Evolutionary conservation across 2,797 vertebrate species (phyloP).

Genomic region (Artibeus lituratus): DNA sequence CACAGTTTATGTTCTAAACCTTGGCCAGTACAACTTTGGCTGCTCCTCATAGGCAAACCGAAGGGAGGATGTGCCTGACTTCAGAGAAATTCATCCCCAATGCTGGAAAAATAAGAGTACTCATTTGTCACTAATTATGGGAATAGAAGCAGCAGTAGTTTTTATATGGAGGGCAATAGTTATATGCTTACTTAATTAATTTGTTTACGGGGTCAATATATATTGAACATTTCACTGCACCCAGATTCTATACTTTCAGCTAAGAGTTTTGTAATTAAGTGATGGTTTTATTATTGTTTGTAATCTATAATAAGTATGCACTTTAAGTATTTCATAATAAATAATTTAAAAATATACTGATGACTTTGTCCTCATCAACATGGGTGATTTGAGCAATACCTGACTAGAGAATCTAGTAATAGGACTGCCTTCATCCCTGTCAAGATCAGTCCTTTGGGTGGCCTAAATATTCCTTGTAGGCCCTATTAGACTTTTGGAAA

Average conservation of each 20-base stretch:
- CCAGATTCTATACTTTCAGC: neutral
- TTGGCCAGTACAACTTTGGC: neutral
- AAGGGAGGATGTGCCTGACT: neutral
- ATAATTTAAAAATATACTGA: neutral
- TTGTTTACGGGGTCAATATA: neutral
- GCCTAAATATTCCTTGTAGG: neutral
- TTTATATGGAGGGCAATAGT: neutral
- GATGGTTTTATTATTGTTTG: neutral
- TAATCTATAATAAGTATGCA: neutral
- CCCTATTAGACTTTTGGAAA: neutral
- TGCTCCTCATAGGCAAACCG: neutral
- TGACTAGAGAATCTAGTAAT: neutral
- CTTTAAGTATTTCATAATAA: neutral
- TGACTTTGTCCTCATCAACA: neutral
- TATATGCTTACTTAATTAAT: neutral
- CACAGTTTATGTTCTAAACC: neutral
- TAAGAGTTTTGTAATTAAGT: neutral
- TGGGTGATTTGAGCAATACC: neutral
- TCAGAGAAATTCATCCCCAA: neutral
- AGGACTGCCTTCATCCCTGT: neutral
- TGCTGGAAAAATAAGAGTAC: neutral
- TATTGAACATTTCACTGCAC: neutral
- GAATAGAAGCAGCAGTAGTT: neutral
- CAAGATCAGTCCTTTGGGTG: neutral
- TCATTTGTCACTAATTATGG: neutral